A percentile compares a stretch with the other conserved stretches of the same genome.
These are phyloP conservation scores for Luidia sarsii DNA, from an alignment of 53 echinoderm and acorn worm species.

Conservation along the genomic window DNA sequence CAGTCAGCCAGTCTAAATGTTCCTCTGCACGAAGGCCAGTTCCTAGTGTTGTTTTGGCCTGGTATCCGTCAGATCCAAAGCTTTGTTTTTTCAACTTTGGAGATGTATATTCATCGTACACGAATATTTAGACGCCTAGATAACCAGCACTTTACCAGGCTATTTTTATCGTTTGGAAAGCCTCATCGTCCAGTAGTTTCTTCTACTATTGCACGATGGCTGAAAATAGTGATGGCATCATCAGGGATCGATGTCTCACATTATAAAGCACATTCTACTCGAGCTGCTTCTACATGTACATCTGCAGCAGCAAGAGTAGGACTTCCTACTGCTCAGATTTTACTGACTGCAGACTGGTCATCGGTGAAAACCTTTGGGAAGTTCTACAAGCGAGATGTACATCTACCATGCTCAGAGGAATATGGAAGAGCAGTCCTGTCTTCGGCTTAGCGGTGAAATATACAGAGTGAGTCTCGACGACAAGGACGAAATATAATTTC, in stretches of 20 bases:
- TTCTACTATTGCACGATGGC: conserved; percentile 8
- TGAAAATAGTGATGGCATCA: no score
- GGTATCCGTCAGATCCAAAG: background rate
- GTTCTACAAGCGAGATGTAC: conserved; percentile 26
- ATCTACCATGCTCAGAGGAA: no score
- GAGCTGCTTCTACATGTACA: no score
- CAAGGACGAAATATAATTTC: no score
- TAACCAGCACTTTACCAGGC: background rate
- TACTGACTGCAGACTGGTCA: conserved; percentile 15
- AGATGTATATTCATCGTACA: conserved; percentile 1
- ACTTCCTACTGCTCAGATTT: conserved; percentile 14
- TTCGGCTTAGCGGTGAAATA: no score
- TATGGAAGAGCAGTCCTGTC: no score
- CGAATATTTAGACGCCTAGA: background rate
- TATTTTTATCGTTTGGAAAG: conserved; percentile 20
- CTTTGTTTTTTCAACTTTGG: conserved; percentile 16
- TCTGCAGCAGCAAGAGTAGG: background rate
- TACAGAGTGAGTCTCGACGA: no score
- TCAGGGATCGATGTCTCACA: no score
- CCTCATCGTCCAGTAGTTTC: conserved; percentile 20
- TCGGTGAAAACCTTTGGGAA: conserved; percentile 10
- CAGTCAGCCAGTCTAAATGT: background rate
- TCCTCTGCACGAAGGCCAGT: background rate
- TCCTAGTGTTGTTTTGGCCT: background rate
- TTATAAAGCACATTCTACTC: no score